Base-by-base conservation (phyloP, 2,888 invertebrate species). In the Clostera curtula region DNA sequence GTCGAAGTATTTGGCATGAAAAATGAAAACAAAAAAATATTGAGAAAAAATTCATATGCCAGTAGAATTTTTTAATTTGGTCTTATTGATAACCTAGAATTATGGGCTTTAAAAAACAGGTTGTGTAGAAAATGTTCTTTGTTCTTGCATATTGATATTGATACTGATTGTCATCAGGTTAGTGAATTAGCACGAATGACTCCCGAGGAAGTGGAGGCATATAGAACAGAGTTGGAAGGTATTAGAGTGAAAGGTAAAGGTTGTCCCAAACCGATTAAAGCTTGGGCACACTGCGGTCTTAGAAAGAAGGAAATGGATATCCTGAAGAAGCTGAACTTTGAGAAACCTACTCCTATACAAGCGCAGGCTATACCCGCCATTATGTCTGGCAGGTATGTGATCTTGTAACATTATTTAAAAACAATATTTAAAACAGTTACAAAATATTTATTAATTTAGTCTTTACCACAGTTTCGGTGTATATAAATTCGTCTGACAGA, bases 241-340 rank as follows among this genome's bases (percentile, higher is more conserved):
- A 96, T 99, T 29, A 88, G 95, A 46, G 97, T 98, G 1, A 94
- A 96, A 64, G 99, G 99, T 12, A 97, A 97, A 65, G 95, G 95
- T 5, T 97, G 97, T 63, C 99, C 99, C 0, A 97, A 96, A 62
- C 93, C 94, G 0, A 95, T 99, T 34, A 94, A 90, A 79, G 90
- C 92, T 0, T 99, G 99, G 99, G 97, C 99, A 0, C 99, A 99
- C 56, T 97, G 97, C 66, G 99, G 99, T 3, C 95, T 98, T 10
- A 96, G 96, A 36, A 96, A 96, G 64, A 97, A 96, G 66, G 95
- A 98, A 65, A 85, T 98, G 71, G 97, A 97, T 54, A 89, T 93
- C 42, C 75, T 99, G 31, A 97, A 95, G 69, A 96, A 92, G 77
- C 87, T 92, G 31, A 89, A 89, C 32, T 99, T 96, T 72, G 96